phyloP scores from a whole-genome alignment of 2,797 vertebrate genomes.

The Darevskia mixta region DNA sequence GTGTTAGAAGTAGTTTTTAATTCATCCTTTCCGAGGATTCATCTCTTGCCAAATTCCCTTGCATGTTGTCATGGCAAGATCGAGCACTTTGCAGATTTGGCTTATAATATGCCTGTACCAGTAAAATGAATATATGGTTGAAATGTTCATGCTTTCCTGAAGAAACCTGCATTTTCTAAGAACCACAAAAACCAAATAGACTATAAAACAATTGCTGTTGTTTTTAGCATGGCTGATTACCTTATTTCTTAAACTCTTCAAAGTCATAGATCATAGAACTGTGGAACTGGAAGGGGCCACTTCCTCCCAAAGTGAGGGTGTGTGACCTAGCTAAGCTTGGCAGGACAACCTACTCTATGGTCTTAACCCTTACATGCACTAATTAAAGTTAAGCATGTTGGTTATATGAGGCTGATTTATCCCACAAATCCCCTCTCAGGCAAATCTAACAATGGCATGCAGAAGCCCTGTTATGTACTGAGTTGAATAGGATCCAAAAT shows the following conservation, averaged over 20 bases:
- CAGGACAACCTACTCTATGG: no score
- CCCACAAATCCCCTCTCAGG: no score
- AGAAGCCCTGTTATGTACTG: no score
- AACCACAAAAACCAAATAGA: conserved; percentile 34
- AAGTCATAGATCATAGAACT: no score
- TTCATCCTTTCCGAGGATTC: conserved; percentile 14
- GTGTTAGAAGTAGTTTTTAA: conserved; percentile 26
- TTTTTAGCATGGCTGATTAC: conserved; percentile 25
- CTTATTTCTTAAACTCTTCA: conserved; percentile 39
- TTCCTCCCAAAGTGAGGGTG: no score
- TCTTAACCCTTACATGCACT: no score
- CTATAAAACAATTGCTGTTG: conserved; percentile 17
- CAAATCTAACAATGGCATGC: no score
- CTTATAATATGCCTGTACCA: conserved; percentile 29
- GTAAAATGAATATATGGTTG: conserved; percentile 10
- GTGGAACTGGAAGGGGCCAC: no score
- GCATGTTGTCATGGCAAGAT: conserved; percentile 25
- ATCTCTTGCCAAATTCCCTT: conserved; percentile 41
- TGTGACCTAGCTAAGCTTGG: no score
- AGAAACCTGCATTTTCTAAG: conserved; percentile 40
- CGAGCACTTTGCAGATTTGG: conserved; percentile 35
- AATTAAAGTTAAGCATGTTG: no score
- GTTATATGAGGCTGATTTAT: no score
- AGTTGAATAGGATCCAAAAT: no score
- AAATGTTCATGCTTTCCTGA: conserved; percentile 30